Evolutionary conservation across 2,888 invertebrate species (phyloP).

Genomic region (Halictus ligatus): DNA sequence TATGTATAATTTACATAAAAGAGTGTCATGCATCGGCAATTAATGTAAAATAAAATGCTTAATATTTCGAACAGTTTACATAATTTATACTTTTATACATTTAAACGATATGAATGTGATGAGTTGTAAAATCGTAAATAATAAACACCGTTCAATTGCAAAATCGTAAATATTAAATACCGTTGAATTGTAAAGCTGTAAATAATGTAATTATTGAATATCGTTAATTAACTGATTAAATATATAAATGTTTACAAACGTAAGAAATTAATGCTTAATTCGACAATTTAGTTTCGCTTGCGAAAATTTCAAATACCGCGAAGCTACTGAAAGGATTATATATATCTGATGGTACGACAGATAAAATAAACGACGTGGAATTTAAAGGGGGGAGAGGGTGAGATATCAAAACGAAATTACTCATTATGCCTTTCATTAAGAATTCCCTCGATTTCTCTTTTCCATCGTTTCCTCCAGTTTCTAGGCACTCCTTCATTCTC

Average conservation of each 20-base stretch:
- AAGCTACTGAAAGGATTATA: background rate
- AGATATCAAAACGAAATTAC: conserved; percentile 49
- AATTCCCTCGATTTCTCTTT: conserved; percentile 40
- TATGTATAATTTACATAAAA: background rate
- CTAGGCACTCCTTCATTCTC: conserved; percentile 51
- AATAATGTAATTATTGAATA: background rate
- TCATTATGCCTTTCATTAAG: conserved; percentile 40
- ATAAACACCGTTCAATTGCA: no score
- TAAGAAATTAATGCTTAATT: background rate
- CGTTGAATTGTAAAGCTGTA: background rate
- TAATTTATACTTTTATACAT: background rate
- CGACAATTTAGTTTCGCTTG: background rate
- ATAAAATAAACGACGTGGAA: conserved; percentile 22
- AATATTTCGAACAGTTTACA: background rate
- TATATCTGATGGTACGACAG: conserved; percentile 1
- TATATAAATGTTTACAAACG: background rate
- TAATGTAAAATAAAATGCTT: background rate
- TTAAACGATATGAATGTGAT: background rate
- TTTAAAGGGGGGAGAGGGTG: background rate
- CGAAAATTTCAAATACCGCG: background rate
- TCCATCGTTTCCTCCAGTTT: conserved; percentile 28
- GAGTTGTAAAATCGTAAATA: background rate
- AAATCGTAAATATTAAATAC: background rate
- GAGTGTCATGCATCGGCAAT: background rate
- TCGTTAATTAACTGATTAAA: background rate